These are phyloP conservation scores for Stichopus chloronotus DNA, from an alignment of 35 echinoderm and acorn worm genomes.

Conservation along the genomic window DNA sequence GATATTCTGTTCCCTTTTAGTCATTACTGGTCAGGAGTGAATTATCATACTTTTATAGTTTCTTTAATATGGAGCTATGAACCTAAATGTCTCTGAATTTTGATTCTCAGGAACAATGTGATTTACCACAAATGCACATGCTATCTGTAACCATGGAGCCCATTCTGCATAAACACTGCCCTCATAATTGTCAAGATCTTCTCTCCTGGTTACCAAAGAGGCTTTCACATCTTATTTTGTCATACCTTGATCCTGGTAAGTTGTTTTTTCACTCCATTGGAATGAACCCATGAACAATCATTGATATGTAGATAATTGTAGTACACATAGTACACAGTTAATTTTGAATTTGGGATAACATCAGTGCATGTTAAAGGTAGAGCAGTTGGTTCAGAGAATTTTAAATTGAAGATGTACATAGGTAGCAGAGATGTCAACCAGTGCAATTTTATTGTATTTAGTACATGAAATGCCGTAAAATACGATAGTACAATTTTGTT, in stretches of 20 bases:
- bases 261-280: neutral
- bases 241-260: conserved; percentile 93
- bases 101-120: conserved; percentile 71
- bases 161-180: conserved; percentile 93
- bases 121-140: conserved; percentile 99
- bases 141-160: conserved; percentile 97
- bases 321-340: no score
- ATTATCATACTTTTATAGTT: neutral
- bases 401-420: no score
- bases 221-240: conserved; percentile 83
- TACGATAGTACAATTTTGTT: no score
- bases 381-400: no score
- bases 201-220: conserved; percentile 97
- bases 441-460: no score
- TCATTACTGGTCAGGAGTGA: neutral
- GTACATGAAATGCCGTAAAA: no score
- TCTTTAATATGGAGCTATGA: neutral
- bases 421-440: no score
- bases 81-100: neutral
- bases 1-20: no score
- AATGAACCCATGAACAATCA: no score
- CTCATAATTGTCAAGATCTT: conserved; percentile 98
- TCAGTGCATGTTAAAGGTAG: no score
- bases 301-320: no score
- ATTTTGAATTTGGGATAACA: no score